phyloP scores from a whole-genome alignment of 2,888 invertebrate genomes.

The Masnerella sp. region DNA sequence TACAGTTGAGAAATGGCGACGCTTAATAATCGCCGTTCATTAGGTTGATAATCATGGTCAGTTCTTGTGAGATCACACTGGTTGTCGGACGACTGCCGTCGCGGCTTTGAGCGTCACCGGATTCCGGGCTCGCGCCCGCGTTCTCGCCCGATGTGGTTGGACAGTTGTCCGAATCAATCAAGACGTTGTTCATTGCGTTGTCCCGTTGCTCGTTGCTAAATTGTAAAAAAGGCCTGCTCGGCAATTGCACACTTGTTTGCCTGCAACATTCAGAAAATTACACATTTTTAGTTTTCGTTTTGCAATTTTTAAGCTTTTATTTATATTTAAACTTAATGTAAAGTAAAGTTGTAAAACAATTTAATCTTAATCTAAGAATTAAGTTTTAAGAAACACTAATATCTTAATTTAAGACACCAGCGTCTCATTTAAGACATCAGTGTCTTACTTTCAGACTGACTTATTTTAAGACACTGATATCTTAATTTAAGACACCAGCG shows the following conservation, averaged over 20 bases:
- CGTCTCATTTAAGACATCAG: too few relatives aligned
- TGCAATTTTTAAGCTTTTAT: too few relatives aligned
- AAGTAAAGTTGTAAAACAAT: too few relatives aligned
- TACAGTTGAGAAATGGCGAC: not conserved
- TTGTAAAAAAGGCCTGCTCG: constrained; percentile 61
- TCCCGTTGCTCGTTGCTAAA: constrained; percentile 67
- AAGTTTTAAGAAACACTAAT: too few relatives aligned
- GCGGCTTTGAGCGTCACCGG: constrained; percentile 52
- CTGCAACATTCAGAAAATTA: too few relatives aligned
- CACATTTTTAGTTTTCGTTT: too few relatives aligned
- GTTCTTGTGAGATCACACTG: constrained; percentile 63
- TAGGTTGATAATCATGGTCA: constrained; percentile 65
- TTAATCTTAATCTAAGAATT: too few relatives aligned
- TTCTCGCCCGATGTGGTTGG: constrained; percentile 40
- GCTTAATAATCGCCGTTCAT: constrained; percentile 61
- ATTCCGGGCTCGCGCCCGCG: constrained; percentile 34
- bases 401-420: too few relatives aligned
- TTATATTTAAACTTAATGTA: too few relatives aligned
- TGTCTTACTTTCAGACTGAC: too few relatives aligned
- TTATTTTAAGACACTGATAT: too few relatives aligned
- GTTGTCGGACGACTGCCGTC: constrained; percentile 55
- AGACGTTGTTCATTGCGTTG: constrained; percentile 63
- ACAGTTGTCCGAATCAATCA: constrained; percentile 44
- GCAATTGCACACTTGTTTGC: constrained; percentile 63
- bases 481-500: too few relatives aligned